Conservation (phyloP, 2,113 vertebrate genomes). For the Ornithorhynchus anatinus region DNA sequence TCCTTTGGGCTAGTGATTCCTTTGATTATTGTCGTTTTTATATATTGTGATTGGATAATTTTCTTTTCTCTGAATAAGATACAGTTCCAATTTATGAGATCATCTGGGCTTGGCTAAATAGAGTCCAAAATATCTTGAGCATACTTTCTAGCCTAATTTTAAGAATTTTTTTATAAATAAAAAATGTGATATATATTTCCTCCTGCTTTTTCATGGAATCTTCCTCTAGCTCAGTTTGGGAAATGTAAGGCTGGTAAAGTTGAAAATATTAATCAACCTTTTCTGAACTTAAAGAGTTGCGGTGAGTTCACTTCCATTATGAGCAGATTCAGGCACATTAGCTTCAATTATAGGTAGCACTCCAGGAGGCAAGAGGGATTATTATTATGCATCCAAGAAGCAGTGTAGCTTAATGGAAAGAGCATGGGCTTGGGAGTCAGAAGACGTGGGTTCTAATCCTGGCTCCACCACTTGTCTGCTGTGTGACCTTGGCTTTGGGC, state of each 20-base stretch:
- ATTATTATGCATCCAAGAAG: too few species aligned
- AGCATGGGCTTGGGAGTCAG: too few species aligned
- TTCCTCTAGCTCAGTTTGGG: not conserved
- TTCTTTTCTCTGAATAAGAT: conserved; percentile 3
- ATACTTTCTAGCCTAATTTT: conserved; percentile 1
- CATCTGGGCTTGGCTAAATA: not conserved
- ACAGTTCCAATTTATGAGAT: not conserved
- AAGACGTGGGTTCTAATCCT: too few species aligned
- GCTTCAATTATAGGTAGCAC: too few species aligned
- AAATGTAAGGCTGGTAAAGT: not conserved
- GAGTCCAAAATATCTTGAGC: not conserved
- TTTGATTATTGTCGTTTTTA: not conserved
- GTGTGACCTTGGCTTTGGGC: too few species aligned
- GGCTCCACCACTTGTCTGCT: too few species aligned
- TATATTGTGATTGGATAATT: conserved; percentile 1
- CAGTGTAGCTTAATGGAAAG: too few species aligned
- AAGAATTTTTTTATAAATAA: not conserved
- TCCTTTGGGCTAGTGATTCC: not conserved
- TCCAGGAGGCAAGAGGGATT: too few species aligned
- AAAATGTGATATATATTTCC: not conserved
- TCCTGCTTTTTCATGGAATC: not conserved
- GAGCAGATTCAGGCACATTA: too few species aligned
- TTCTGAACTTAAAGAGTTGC: too few species aligned
- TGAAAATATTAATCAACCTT: too few species aligned
- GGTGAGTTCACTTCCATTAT: too few species aligned